phyloP scores from a whole-genome alignment of 2,113 vertebrate genomes.

The Hassar affinis region DNA sequence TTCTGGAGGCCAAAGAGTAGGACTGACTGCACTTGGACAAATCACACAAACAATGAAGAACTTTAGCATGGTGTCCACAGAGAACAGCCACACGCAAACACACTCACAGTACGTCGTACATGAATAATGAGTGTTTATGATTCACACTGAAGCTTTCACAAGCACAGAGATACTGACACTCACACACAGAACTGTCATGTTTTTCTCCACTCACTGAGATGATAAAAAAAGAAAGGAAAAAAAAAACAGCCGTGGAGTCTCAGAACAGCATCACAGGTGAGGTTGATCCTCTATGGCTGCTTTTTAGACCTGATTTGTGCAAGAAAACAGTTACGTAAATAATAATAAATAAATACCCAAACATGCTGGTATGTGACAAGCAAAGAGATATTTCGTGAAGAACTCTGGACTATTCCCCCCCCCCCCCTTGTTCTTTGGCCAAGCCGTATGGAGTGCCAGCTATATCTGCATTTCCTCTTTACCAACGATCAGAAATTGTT shows the following conservation, averaged over 20 bases:
- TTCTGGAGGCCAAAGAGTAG: slow-evolving; percentile 96
- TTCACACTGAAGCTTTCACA: slow-evolving; percentile 72
- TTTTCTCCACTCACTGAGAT: slow-evolving; percentile 60
- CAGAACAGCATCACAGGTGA: slow-evolving; percentile 59
- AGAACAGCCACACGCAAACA: slow-evolving; percentile 59
- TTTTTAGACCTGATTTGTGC: slow-evolving; percentile 68
- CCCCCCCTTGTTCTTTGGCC: slow-evolving; percentile 10
- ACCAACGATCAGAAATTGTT: slow-evolving; percentile 50
- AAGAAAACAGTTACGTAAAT: slow-evolving; percentile 54
- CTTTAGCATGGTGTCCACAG: slow-evolving; percentile 68
- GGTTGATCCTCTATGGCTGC: slow-evolving; percentile 61
- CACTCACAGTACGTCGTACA: slow-evolving; percentile 59
- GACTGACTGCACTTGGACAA: slow-evolving; percentile 58
- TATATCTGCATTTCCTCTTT: slow-evolving; percentile 34
- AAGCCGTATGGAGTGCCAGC: slow-evolving; percentile 4
- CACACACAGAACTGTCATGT: slow-evolving; percentile 59
- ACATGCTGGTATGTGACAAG: slow-evolving; percentile 32
- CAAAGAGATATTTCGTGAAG: slow-evolving; percentile 55
- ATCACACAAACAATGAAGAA: slow-evolving; percentile 63
- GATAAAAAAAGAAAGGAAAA: slow-evolving; percentile 51
- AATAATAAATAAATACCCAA: slow-evolving; percentile 35
- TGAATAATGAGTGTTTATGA: slow-evolving; percentile 63
- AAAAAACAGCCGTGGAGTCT: slow-evolving; percentile 51
- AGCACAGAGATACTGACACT: slow-evolving; percentile 72
- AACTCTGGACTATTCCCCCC: slow-evolving; percentile 57